Base-by-base conservation (phyloP, 1,140 invertebrate genomes). In the Heliothis virescens region DNA sequence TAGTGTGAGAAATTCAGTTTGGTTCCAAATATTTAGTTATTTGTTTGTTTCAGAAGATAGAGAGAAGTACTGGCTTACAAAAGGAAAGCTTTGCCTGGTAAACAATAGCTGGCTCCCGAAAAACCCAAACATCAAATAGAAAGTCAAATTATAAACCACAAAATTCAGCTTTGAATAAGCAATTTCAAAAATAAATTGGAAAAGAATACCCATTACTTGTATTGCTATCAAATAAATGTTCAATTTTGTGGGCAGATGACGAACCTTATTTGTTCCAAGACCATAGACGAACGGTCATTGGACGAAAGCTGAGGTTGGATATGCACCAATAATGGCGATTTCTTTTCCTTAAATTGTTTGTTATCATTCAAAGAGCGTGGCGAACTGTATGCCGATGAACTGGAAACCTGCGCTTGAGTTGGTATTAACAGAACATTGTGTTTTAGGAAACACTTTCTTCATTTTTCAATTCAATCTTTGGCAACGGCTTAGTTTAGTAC, bases 131-230 rank as follows among this genome's bases (percentile, higher is more conserved):
- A 72, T 34, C 29, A 47, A 63, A 29, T 48, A 29, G 34, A 75
- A 50, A 65, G 15, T 34, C 47, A n/a, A 53, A 53, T 12, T 63
- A 16, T 12, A 21, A 12, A 60, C 10, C 4, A 60, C 9, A 13
- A 60, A 74, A 60, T 74, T 13, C 67, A 71, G 48, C 13, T 71
- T 71, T 47, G 41, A 74, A 74, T 74, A 60, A 62, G 72, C 57
- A 74, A 74, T 62, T 76, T n/a, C 60, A 76, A 76, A 76, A 76
- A 76, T 63, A 76, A 76, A 65, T 76, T 76, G 74, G n/a, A 63
- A 18, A 13, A 29, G 48, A 65, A 41, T 76, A 48, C 15, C 59
- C 18, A 62, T 50, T 50, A 75, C 57, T 73, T 59, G 59, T 12
- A 18, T 62, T 13, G 13, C 13, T 65, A 65, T 65, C 26, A 34